Base-by-base conservation (phyloP, 1,140 invertebrate genomes). In the Helicoverpa zea region DNA sequence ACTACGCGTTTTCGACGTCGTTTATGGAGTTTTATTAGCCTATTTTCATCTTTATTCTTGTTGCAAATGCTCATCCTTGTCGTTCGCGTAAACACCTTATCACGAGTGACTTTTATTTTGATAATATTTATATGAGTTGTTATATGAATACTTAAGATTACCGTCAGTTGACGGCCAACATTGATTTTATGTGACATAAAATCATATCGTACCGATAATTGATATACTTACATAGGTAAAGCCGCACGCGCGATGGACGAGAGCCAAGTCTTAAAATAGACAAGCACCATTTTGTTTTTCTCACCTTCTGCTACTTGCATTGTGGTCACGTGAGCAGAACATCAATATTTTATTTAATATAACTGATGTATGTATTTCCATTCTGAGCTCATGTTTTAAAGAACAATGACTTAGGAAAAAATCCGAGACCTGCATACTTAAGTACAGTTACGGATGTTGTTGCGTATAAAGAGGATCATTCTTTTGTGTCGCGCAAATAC, bases 191-290 rank as follows among this genome's bases (percentile, higher is more conserved):
- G 78, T 86, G 79, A 79, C 85, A 83, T 83, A 82, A 86, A 81
- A 83, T 83, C 70, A 83, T 84, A 81, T 81, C 63, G 64, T 79
- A 61, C 75, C 83, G 83, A 85, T 91, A 89, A 91, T 92, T 91
- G 87, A 88, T 90, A 89, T 87, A 88, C 90, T 79, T 80, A 86
- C 83, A 93, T 91, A 92, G 90, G 84, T 87, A 87, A 89, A 87
- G 78, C 80, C 75, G 84, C 80, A 88, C 85, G 83, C 78, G 85
- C 89, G 70, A 83, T 91, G 91, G 91, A 87, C 78, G 66, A 74
- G 80, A 85, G 91, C 91, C 91, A 93, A 90, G 47, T 88, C 85
- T 85, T 75, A 87, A 91, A 92, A 91, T 92, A 93, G 89, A 84
- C 51, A 51, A 83, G 83, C 89, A 68, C 80, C 76, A 84, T 81